Evolutionary conservation across 2,797 vertebrate species (phyloP).

Genomic region (Tympanoctomys barrerae): DNA sequence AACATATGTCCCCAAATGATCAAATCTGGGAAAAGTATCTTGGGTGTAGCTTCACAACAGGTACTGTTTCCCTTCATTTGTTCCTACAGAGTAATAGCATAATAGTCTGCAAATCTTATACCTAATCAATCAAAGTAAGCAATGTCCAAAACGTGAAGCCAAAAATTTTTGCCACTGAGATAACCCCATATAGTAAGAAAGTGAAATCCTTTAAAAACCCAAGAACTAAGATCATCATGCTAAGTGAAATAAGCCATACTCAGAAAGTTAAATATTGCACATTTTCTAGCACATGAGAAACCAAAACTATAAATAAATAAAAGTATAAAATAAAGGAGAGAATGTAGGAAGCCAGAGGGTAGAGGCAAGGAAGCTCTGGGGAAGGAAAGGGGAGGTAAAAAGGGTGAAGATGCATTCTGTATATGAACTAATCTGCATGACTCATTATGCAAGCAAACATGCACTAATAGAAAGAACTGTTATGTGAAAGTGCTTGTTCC

Average conservation of each 20-base stretch:
- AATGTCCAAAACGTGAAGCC: not conserved
- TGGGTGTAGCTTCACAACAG: not conserved
- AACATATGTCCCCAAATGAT: not conserved
- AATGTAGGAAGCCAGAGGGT: not conserved
- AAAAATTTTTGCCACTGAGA: not conserved
- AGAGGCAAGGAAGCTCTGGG: not conserved
- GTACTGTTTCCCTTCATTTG: conserved; percentile 5
- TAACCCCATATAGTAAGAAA: not conserved
- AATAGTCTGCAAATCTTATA: not conserved
- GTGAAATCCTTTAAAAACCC: not conserved
- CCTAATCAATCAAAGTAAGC: conserved; percentile 35
- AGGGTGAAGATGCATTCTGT: no score
- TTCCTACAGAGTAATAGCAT: not conserved
- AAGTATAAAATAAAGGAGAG: not conserved
- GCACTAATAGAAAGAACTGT: not conserved
- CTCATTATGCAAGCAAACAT: not conserved
- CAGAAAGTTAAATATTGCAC: not conserved
- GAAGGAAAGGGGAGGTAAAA: not conserved
- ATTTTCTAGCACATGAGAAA: not conserved
- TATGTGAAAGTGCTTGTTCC: not conserved
- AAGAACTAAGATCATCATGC: not conserved
- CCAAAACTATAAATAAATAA: not conserved
- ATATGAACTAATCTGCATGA: not conserved
- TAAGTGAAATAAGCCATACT: not conserved
- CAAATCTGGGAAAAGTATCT: not conserved